A percentile compares a stretch with the other conserved stretches of the same genome.
Evolutionary conservation across 2,113 vertebrate species (phyloP).

Genomic region (Limnothrissa miodon): DNA sequence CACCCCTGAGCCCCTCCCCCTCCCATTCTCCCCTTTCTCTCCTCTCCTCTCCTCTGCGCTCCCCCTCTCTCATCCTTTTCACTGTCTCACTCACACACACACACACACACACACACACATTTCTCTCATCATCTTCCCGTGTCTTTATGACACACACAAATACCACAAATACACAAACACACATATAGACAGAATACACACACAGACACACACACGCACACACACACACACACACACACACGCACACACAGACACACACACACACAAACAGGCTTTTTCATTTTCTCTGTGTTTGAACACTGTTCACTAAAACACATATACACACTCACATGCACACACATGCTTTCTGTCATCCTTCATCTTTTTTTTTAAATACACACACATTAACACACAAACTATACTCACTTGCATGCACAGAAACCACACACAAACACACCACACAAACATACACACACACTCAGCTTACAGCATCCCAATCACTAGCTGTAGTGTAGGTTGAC

Average conservation of each 20-base stretch:
- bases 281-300: neutral
- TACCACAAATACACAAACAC: neutral
- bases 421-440: neutral
- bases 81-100: slow-evolving; percentile 35
- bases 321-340: neutral
- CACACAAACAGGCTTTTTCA: neutral
- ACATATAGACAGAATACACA: neutral
- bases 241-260: neutral
- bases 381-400: neutral
- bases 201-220: neutral
- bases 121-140: no score
- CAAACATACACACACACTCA: neutral
- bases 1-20: slow-evolving; percentile 11
- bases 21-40: neutral
- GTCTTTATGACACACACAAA: slow-evolving; percentile 30
- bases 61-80: slow-evolving; percentile 32
- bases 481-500: neutral
- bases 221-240: neutral
- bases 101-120: slow-evolving; percentile 34
- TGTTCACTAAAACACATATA: slow-evolving; percentile 34
- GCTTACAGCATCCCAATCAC: neutral
- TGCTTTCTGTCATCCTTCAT: neutral
- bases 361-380: neutral
- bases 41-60: neutral
- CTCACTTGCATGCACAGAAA: neutral